Percentiles rank a stretch among this genome's conserved stretches.
These are phyloP conservation scores for Carassius auratus DNA, from an alignment of 2,113 vertebrate genomes.

Conservation along the genomic window DNA sequence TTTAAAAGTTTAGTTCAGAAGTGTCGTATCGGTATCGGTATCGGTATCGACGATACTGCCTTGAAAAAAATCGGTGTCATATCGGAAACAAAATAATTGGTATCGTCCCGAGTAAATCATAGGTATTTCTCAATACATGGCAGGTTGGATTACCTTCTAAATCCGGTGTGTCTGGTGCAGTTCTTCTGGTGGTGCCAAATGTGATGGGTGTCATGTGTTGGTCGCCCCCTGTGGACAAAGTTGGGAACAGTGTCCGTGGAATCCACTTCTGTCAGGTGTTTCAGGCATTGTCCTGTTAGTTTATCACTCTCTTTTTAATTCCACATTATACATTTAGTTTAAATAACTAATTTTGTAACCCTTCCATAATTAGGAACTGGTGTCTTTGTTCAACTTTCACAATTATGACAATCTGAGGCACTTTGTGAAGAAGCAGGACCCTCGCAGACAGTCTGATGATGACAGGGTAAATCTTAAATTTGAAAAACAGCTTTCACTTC, in stretches of 20 bases:
- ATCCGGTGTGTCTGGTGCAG: slow-evolving; percentile 85
- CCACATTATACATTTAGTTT: neutral
- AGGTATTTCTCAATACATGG: neutral
- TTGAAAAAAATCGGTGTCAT: too few species aligned
- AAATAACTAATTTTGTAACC: neutral
- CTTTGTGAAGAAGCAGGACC: slow-evolving; percentile 85
- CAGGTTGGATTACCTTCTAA: slow-evolving; percentile 89
- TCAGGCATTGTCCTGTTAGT: slow-evolving; percentile 41
- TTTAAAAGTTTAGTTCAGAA: too few species aligned
- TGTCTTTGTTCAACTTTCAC: slow-evolving; percentile 88
- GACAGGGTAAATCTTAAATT: slow-evolving; percentile 73
- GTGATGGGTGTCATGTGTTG: slow-evolving; percentile 89
- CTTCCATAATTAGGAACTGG: slow-evolving; percentile 76
- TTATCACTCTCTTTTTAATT: neutral
- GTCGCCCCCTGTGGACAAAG: slow-evolving; percentile 85
- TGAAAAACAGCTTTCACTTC: neutral
- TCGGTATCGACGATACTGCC: too few species aligned
- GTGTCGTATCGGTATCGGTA: too few species aligned
- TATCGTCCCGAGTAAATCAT: too few species aligned
- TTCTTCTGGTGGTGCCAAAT: slow-evolving; percentile 85
- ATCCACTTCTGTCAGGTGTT: slow-evolving; percentile 83
- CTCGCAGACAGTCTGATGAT: slow-evolving; percentile 79
- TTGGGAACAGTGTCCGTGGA: slow-evolving; percentile 85
- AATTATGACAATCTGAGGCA: slow-evolving; percentile 87
- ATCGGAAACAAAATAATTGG: too few species aligned